phyloP scores from a whole-genome alignment of 2,888 invertebrate genomes.

The Leucophora obtusa region DNA sequence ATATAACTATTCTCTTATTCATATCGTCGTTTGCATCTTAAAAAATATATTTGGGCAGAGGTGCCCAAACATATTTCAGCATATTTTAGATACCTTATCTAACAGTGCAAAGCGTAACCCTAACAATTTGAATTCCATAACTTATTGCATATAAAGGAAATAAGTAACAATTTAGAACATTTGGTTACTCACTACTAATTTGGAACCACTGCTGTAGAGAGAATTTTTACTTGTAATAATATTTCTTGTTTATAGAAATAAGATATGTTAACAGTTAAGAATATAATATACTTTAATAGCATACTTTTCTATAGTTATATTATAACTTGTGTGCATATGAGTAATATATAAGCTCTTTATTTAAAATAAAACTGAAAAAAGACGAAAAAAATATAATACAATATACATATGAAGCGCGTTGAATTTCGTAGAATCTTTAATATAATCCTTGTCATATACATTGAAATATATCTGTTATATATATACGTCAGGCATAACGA shows the following conservation, averaged over 20 bases:
- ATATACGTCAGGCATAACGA: conserved; percentile 63
- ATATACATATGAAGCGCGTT: too few relatives aligned
- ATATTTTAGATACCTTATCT: too few relatives aligned
- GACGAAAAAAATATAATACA: too few relatives aligned
- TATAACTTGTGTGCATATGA: background rate
- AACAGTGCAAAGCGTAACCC: too few relatives aligned
- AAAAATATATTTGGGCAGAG: background rate
- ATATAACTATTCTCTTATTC: background rate
- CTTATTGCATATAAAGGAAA: too few relatives aligned
- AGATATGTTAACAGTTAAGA: background rate
- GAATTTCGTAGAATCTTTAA: background rate
- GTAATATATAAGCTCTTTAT: background rate
- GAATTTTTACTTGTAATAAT: background rate
- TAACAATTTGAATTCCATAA: too few relatives aligned
- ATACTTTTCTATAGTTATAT: background rate
- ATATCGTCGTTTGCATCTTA: background rate
- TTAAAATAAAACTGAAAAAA: background rate
- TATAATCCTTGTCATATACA: background rate
- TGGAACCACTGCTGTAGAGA: background rate
- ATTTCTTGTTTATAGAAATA: background rate
- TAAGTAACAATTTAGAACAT: too few relatives aligned
- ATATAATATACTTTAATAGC: background rate
- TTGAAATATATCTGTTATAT: conserved; percentile 48
- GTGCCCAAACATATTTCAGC: background rate
- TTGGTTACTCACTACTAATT: background rate